Base-by-base conservation (phyloP, 2,797 vertebrate species). In the Dermochelys coriacea region DNA sequence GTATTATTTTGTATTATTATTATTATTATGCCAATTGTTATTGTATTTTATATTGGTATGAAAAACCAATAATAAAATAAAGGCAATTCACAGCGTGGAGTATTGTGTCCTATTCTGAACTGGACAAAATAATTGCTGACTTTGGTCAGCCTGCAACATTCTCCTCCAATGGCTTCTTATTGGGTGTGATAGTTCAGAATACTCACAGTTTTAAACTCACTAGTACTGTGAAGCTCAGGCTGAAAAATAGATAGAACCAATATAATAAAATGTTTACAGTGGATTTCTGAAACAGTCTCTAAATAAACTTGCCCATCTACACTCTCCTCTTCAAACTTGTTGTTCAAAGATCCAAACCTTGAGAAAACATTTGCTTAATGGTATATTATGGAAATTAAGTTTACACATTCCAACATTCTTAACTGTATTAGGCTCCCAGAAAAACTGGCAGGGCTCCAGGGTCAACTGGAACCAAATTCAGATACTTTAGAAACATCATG, bases 11-110 rank as follows among this genome's bases (percentile, higher is more conserved):
- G n/a, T n/a, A n/a, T n/a, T n/a, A n/a, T n/a, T n/a, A n/a, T n/a
- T n/a, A n/a, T n/a, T n/a, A n/a, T n/a, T n/a, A n/a, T n/a, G n/a
- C 25, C 80, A 86, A 34, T 86, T 94, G 4, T 88, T 95, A 87
- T 82, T 82, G 51, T 78, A 61, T 1, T 3, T 59, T 92, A 12
- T 87, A 74, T 81, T 8, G 0, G 81, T 94, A 79, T 82, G 86
- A 93, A 84, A 90, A 93, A 83, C 61, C 7, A 87, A 86, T 71
- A 71, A 71, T 81, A 71, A 45, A 91, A 90, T 84, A 45, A 87
- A 51, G 25, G 47, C 87, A 64, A 90, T 95, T 96, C 79, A 86
- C 80, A 61, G 31, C 0, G 3, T 83, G 2, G 16, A 59, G 19
- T 8, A 9, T 51, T 31, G 12, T 59, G 74, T 86, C 89, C 89